Conservation (phyloP, 1,140 invertebrate genomes). For the Harpegnathos saltator region DNA sequence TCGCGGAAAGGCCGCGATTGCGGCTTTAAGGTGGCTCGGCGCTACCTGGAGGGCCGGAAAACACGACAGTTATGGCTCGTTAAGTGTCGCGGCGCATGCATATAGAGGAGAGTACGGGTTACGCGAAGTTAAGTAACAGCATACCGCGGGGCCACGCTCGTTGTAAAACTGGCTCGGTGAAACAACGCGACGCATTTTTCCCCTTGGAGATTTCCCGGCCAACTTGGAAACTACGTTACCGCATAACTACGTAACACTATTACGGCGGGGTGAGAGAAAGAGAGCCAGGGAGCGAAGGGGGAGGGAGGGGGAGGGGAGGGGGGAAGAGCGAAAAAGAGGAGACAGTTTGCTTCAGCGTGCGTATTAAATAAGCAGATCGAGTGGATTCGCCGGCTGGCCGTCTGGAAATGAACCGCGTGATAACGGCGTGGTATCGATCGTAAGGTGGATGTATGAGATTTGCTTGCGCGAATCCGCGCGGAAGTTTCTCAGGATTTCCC, state of each 20-base stretch:
- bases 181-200: conserved; percentile 52
- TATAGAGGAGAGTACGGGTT: conserved; percentile 19
- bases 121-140: conserved; percentile 53
- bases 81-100: conserved; percentile 34
- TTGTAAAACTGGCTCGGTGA: conserved; percentile 41
- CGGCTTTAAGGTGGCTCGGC: conserved; percentile 42
- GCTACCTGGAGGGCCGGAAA: conserved; percentile 32
- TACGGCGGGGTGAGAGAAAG: neutral
- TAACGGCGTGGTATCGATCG: too few relatives aligned
- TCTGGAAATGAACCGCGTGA: too few relatives aligned
- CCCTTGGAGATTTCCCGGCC: conserved; percentile 2
- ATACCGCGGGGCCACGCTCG: neutral
- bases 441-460: too few relatives aligned
- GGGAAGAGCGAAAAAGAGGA: too few relatives aligned
- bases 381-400: neutral
- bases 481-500: too few relatives aligned
- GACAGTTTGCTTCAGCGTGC: neutral
- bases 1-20: conserved; percentile 44
- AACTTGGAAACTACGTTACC: conserved; percentile 25
- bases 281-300: too few relatives aligned
- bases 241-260: conserved; percentile 11
- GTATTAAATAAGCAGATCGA: conserved; percentile 26
- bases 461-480: too few relatives aligned
- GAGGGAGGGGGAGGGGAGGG: too few relatives aligned
- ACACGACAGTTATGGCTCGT: conserved; percentile 51